phyloP scores from a whole-genome alignment of 37 sponge, comb jelly and placozoan species.

The Petrosia ficiformis region DNA sequence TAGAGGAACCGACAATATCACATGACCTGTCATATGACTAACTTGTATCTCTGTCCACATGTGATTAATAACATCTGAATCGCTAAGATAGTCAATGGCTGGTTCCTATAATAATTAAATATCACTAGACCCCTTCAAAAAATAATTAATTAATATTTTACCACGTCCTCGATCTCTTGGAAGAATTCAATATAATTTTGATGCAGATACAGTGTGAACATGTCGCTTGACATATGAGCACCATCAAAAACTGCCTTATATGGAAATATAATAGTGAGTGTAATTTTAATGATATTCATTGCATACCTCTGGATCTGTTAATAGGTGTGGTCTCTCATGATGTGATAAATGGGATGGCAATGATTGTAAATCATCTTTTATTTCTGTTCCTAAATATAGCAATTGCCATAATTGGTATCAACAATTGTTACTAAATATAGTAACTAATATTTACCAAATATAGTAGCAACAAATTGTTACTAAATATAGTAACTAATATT shows the following conservation, averaged over 20 bases:
- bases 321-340: slow-evolving; percentile 39
- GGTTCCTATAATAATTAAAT: slow-evolving; percentile 13
- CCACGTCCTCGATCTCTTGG: slow-evolving; percentile 55
- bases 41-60: slow-evolving; percentile 41
- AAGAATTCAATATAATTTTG: slow-evolving; percentile 76
- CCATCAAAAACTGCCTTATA: slow-evolving; percentile 65
- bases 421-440: too few relatives aligned
- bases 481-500: too few relatives aligned
- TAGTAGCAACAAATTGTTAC: too few relatives aligned
- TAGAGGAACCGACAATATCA: too few relatives aligned
- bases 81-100: slow-evolving; percentile 52
- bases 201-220: slow-evolving; percentile 77
- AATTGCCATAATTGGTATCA: not conserved
- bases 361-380: too few relatives aligned
- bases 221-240: slow-evolving; percentile 48
- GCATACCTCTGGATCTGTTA: slow-evolving; percentile 65
- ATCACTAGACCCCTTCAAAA: not conserved
- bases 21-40: too few relatives aligned
- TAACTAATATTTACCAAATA: too few relatives aligned
- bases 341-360: slow-evolving; percentile 45
- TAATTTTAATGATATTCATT: not conserved
- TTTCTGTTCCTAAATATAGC: not conserved
- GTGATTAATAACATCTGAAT: slow-evolving; percentile 28
- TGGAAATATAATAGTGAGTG: not conserved
- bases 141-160: not conserved